Conservation (phyloP, 2,113 vertebrate species). For the Ibidorhyncha struthersii region DNA sequence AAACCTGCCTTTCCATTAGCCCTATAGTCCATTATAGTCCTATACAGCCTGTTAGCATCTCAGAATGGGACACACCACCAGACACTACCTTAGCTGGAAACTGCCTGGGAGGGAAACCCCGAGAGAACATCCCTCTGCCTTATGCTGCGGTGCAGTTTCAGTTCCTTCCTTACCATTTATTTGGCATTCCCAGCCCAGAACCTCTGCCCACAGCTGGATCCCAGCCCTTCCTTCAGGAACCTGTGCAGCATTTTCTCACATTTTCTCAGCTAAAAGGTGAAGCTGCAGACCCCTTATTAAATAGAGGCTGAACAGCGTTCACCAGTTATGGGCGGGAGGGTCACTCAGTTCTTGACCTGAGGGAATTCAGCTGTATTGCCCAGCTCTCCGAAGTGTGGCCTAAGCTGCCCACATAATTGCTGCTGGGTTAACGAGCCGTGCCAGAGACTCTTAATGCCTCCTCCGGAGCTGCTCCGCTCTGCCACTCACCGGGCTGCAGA, state of each 20-base stretch:
- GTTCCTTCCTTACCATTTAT: not conserved
- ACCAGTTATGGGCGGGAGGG: too few species aligned
- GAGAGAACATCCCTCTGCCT: not conserved
- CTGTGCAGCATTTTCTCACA: rapidly evolving
- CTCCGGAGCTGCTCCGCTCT: not conserved
- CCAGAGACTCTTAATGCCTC: not conserved
- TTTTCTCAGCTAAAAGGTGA: not conserved
- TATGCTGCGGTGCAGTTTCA: too few species aligned
- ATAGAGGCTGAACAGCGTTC: not conserved
- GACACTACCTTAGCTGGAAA: not conserved
- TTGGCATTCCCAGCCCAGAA: not conserved
- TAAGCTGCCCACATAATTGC: not conserved
- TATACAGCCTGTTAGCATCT: not conserved
- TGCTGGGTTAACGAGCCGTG: not conserved
- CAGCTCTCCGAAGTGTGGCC: not conserved
- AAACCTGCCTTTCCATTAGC: not conserved
- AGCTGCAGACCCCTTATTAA: not conserved
- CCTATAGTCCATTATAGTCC: not conserved
- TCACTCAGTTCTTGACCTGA: not conserved
- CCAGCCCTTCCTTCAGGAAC: not conserved
- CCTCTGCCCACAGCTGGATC: not conserved
- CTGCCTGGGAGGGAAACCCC: not conserved
- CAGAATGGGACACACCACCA: not conserved
- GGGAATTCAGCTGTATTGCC: not conserved
- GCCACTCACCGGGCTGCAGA: not conserved